phyloP scores from a whole-genome alignment of 2,888 invertebrate genomes.

The Poecilobothrus nobilitatus region DNA sequence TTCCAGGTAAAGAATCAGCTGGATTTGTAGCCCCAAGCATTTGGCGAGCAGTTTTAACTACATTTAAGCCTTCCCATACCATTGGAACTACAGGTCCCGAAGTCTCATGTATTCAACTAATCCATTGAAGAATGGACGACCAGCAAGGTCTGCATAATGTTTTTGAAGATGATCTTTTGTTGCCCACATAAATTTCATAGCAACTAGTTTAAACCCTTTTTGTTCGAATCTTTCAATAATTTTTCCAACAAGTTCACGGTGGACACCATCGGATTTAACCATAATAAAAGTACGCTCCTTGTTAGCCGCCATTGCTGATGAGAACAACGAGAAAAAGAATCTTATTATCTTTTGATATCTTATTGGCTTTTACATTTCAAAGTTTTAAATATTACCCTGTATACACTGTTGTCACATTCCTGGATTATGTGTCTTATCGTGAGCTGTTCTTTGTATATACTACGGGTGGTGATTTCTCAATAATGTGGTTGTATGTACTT shows the following conservation, averaged over 20 bases:
- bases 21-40: constrained; percentile 98
- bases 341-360: too few relatives aligned
- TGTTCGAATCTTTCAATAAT: constrained; percentile 94
- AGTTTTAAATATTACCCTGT: too few relatives aligned
- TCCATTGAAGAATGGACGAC: too few relatives aligned
- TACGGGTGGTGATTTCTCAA: too few relatives aligned
- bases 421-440: too few relatives aligned
- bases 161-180: constrained; percentile 74
- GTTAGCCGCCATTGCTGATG: constrained; percentile 59
- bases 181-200: constrained; percentile 88
- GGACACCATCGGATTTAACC: constrained; percentile 98
- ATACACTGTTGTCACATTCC: too few relatives aligned
- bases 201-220: constrained; percentile 94
- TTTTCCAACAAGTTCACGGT: constrained; percentile 90
- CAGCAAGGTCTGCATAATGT: constrained; percentile 88
- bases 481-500: too few relatives aligned
- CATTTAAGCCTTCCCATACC: constrained; percentile 88
- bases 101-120: constrained; percentile 88
- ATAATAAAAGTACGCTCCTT: constrained; percentile 95
- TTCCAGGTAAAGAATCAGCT: constrained; percentile 88
- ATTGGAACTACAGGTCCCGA: constrained; percentile 94
- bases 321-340: constrained; percentile 55
- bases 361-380: too few relatives aligned
- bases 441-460: too few relatives aligned
- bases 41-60: constrained; percentile 88